phyloP scores from a whole-genome alignment of 2,113 vertebrate species.

The Aspiorhynchus laticeps region DNA sequence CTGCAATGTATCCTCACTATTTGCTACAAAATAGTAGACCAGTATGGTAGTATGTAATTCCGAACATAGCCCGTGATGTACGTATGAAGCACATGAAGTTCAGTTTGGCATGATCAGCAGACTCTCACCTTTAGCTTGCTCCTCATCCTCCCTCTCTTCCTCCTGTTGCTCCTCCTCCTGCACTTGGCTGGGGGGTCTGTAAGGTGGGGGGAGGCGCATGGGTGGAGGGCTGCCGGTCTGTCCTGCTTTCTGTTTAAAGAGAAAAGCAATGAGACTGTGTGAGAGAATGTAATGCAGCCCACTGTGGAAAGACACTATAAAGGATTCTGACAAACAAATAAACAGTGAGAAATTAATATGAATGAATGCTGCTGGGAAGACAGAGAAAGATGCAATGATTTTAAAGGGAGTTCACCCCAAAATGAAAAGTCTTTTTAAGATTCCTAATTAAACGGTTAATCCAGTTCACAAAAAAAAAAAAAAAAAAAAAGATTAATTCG shows the following conservation, averaged over 20 bases:
- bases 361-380: neutral
- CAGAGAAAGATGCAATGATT: neutral
- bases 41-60: neutral
- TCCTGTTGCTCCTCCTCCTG: conserved; percentile 54
- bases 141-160: conserved; percentile 31
- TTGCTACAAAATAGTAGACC: neutral
- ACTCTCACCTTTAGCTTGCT: conserved; percentile 71
- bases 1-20: neutral
- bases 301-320: neutral
- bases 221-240: conserved; percentile 75
- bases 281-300: neutral
- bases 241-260: conserved; percentile 56
- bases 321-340: neutral
- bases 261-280: neutral
- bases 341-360: neutral
- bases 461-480: neutral
- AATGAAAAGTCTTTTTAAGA: neutral
- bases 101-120: neutral
- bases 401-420: neutral
- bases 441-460: neutral
- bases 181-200: conserved; percentile 72
- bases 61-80: neutral
- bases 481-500: neutral
- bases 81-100: neutral
- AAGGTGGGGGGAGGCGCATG: conserved; percentile 87